Base-by-base conservation (phyloP, 2,797 vertebrate genomes). In the Triplophysa yarkandensis region DNA sequence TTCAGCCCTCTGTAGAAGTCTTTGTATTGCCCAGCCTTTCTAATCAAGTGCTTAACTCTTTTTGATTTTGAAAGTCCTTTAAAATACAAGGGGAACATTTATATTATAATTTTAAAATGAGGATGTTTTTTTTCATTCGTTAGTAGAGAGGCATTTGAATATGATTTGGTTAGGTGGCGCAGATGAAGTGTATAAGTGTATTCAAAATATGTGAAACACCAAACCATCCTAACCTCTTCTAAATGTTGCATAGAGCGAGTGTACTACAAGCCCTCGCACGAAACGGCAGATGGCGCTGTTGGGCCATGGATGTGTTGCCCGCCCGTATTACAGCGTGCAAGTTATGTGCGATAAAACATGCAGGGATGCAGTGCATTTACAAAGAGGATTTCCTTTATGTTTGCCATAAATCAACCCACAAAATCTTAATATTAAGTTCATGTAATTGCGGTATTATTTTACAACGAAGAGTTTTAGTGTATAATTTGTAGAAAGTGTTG, bases 201-300 rank as follows among this genome's bases (percentile, higher is more conserved):
- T 25, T 25, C 21, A 52, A 25, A 8, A 28, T 48, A 28, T 63
- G 23, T 52, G n/a, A 41, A 63, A 52, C 13, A 25, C 8, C 32
- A 63, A 21, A 21, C 43, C 43, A n/a, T 0, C 23, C 11, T 28
- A 13, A 10, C 2, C 1, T 19, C 10, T 21, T 44, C 11, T 30
- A 57, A 16, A 11, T 19, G 48, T 58, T 55, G 46, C 5, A 14
- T 27, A 11, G 11, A 21, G 8, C 19, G 17, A 17, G 13, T 25
- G 17, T 43, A 13, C 36, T 16, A 27, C 16, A 63, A 43, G 1
- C 39, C 13, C 32, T 19, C 10, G 13, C 4, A 41, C 9, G 0
- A 68, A 57, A 85, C 91, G 86, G 88, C 70, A 85, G 89, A 88
- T 86, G 90, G 89, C 89, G 89, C 89, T 91, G 84, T 79, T 86